Base-by-base conservation (phyloP, 1,140 invertebrate species). In the Neuroterus valhalla region DNA sequence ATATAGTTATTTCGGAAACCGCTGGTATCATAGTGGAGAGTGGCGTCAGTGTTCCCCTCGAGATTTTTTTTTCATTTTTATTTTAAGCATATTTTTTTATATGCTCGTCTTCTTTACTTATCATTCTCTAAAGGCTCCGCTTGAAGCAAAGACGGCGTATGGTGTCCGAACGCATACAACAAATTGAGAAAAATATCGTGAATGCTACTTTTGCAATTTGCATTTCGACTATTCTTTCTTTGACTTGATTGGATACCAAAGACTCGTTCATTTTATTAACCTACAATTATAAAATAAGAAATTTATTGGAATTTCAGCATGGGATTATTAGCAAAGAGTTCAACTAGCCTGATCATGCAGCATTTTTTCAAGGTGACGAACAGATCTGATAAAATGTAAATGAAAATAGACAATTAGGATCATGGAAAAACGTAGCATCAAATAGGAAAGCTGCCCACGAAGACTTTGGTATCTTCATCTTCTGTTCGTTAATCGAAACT, bases 241-340 rank as follows among this genome's bases (percentile, higher is more conserved):
- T 91, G 55, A 93, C 94, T 79, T 94, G 92, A 85, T 94, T 94
- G 1, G 92, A 92, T 12, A 93, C 91, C 4, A 96, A 84, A 0
- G 94, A 95, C 81, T 95, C 93, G 79, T 96, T 96, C 95, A 96
- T 96, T 84, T 95, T 95, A 86, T 94, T 95, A 0, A 94, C 94
- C 91, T 95, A 78, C 11, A 72, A 73, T 50, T 74, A 74, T 38
- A 52, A 21, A 46, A 26, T n/a, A 11, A 62, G 3, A 66, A 66
- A 23, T 8, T 38, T 1, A 12, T 23, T 23, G 6, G 11, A 17
- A 67, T 23, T 43, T 17, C 4, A 66, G 46, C 52, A 42, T 71
- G 69, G 14, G 14, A 43, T 31, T 67, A 71, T n/a, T 15, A 12
- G 48, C 8, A 19, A 10, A 42, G 43, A 71, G 23, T 45, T 67